A percentile compares a stretch with the other conserved stretches of the same genome.
These are phyloP conservation scores for Hydrophis major DNA, from an alignment of 2,797 vertebrate species.

Conservation along the genomic window DNA sequence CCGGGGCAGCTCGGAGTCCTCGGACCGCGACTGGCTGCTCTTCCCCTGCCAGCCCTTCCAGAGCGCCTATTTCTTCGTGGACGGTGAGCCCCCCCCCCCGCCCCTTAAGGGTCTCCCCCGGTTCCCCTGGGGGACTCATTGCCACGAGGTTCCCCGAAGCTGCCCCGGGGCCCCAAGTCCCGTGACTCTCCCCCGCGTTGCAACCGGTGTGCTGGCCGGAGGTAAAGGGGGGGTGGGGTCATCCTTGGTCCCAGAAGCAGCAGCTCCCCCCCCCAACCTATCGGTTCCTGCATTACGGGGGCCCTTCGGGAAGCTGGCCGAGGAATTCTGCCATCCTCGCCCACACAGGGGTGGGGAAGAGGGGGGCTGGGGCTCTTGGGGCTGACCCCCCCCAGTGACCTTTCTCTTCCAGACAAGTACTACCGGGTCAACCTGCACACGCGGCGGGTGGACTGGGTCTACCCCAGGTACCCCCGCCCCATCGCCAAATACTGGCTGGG, in stretches of 20 bases:
- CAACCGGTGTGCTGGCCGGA: neutral
- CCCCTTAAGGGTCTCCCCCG: neutral
- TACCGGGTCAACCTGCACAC: slow-evolving; percentile 89
- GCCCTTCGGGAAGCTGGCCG: neutral
- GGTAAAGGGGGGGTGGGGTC: neutral
- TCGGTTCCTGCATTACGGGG: too few relatives aligned
- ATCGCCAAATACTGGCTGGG: slow-evolving; percentile 91
- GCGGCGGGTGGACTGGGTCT: slow-evolving; percentile 80
- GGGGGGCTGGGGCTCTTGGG: neutral
- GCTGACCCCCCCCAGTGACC: neutral
- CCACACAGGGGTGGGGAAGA: neutral
- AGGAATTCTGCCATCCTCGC: neutral
- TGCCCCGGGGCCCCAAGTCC: neutral
- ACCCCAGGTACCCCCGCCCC: slow-evolving; percentile 88
- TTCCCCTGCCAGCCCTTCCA: slow-evolving; percentile 78
- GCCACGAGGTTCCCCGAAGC: neutral
- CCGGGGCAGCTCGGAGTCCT: slow-evolving; percentile 37
- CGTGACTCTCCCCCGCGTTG: neutral
- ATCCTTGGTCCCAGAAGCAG: neutral
- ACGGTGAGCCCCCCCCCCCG: slow-evolving; percentile 75
- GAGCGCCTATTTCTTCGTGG: slow-evolving; percentile 92
- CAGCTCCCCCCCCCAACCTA: too few relatives aligned
- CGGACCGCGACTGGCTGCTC: slow-evolving; percentile 45
- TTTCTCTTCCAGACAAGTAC: slow-evolving; percentile 82
- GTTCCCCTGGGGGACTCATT: neutral